Conservation (phyloP, 2,888 invertebrate genomes). For the Isoperla grammatica region DNA sequence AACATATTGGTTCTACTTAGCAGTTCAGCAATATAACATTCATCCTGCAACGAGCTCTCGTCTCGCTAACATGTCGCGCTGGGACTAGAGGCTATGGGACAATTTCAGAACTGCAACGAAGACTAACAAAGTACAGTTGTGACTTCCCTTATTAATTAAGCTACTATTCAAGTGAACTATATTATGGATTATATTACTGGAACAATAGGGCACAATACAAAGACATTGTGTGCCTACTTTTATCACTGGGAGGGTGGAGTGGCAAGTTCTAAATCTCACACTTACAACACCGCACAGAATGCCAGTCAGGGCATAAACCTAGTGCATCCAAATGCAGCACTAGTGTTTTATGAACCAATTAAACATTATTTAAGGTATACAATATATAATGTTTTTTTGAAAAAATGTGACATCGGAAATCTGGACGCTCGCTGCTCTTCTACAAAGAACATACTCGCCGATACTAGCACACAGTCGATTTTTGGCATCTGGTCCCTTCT, state of each 20-base stretch:
- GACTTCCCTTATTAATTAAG: constrained; percentile 20
- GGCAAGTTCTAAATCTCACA: neutral
- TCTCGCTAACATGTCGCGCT: neutral
- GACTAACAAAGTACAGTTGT: constrained; percentile 28
- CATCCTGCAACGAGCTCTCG: neutral
- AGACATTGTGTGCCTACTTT: constrained; percentile 21
- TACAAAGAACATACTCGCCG: constrained; percentile 11
- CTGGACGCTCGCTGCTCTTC: constrained; percentile 13
- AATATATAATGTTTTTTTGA: neutral
- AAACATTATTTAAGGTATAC: constrained; percentile 11
- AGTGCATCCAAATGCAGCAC: constrained; percentile 26
- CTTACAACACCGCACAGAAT: constrained; percentile 23
- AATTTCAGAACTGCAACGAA: constrained; percentile 28
- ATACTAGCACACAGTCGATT: constrained; percentile 5
- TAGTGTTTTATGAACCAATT: constrained; percentile 25
- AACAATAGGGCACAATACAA: neutral
- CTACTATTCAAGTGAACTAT: constrained; percentile 18
- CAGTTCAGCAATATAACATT: neutral
- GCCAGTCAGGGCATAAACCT: constrained; percentile 25
- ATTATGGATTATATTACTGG: too few relatives aligned
- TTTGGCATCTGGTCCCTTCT: constrained; percentile 22
- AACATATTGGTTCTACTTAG: constrained; percentile 3
- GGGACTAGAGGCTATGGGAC: constrained; percentile 7
- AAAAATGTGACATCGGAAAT: neutral
- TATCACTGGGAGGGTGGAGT: too few relatives aligned